Conservation (phyloP, 2,888 invertebrate species). For the Piscicola geometra region DNA sequence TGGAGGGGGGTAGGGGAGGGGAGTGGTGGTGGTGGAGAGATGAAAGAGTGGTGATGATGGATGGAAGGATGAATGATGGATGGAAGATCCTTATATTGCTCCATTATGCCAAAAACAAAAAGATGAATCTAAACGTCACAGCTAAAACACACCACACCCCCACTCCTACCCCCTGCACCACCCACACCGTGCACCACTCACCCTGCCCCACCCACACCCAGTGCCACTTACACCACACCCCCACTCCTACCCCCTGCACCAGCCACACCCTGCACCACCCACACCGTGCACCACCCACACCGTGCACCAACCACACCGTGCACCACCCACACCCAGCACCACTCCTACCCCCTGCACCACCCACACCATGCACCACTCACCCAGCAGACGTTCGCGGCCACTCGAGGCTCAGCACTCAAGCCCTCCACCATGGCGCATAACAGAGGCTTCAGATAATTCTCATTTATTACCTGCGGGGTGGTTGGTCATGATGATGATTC, state of each 20-base stretch:
- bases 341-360: not conserved
- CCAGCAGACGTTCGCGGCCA: slow-evolving; percentile 98
- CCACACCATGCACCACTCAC: slow-evolving; percentile 53
- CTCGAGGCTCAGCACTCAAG: slow-evolving; percentile 81
- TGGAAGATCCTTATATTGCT: too few species aligned
- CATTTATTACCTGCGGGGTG: slow-evolving; percentile 62
- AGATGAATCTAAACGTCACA: too few species aligned
- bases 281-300: not conserved
- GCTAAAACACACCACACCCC: too few species aligned
- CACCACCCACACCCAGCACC: not conserved
- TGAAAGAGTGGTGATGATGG: not conserved
- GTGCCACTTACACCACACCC: too few species aligned
- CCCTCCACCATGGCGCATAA: slow-evolving; percentile 63
- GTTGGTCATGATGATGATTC: too few species aligned
- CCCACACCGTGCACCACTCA: too few species aligned
- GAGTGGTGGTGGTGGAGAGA: not conserved
- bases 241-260: too few species aligned
- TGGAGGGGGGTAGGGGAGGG: slow-evolving; percentile 46
- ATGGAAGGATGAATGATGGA: not conserved
- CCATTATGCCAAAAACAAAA: too few species aligned
- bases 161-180: too few species aligned
- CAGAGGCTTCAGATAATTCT: slow-evolving; percentile 69
- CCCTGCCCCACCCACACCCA: too few species aligned
- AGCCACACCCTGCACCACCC: not conserved
- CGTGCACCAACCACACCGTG: not conserved